Base-by-base conservation (phyloP, 2,888 invertebrate genomes). In the Chaitophorus viminalis region DNA sequence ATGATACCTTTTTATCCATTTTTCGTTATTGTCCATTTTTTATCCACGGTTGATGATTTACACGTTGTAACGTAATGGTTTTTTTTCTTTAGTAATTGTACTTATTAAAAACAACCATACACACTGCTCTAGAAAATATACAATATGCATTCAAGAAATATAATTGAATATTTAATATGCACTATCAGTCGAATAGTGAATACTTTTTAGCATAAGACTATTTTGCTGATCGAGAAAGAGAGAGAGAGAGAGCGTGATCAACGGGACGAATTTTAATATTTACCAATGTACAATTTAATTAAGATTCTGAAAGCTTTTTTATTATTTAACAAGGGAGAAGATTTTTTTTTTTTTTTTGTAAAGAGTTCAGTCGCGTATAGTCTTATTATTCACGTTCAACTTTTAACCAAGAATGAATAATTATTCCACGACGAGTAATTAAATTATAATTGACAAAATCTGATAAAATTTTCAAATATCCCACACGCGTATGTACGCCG, bases 41-140 rank as follows among this genome's bases (percentile, higher is more conserved):
- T 70, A 33, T 85, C 60, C 84, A 85, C 68, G 84, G 84, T 85
- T 33, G 46, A 77, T 85, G 76, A 18, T 85, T 85, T 77, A 68
- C 65, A 65, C 65, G 79, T 68, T 52, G 52, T 68, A 65, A 39
- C 31, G 65, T 46, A 17, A 3, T 31, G 75, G 39, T 39, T 60
- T 46, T 60, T n/a, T n/a, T n/a, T n/a, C n/a, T 60, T 83, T 60
- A 14, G 29, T 83, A 65, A 83, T 83, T 83, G 25, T 21, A 68
- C 84, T 68, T 33, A 68, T 85, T 84, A 84, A 60, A 60, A 21
- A 60, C 60, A 60, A 39, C 36, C 60, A 9, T 8, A 25, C 25
- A 21, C 25, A 25, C 60, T 4, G 25, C 25, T 14, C 46, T 11
- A 46, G 11, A 46, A 2, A 46, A 2, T 46, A 39, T 39, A 3